These are phyloP conservation scores for Ommatoiulus sabulosus DNA, from an alignment of 2,888 invertebrate genomes.

Conservation along the genomic window DNA sequence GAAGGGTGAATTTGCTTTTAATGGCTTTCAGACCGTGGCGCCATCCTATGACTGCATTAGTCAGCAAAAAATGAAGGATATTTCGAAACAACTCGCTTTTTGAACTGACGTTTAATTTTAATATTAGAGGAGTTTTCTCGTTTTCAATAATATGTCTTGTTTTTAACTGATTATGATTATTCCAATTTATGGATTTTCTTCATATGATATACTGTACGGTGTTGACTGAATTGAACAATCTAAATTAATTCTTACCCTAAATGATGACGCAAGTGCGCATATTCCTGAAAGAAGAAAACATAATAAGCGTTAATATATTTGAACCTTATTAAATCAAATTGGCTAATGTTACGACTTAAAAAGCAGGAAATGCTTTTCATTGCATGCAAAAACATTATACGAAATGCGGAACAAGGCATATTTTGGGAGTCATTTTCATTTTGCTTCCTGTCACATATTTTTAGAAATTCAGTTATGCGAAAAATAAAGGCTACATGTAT, in stretches of 20 bases:
- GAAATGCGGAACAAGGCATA: conserved; percentile 6
- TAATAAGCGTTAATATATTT: too few relatives aligned
- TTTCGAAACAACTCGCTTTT: too few relatives aligned
- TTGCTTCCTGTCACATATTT: not conserved
- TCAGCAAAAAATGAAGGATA: too few relatives aligned
- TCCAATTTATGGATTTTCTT: not conserved
- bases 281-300: not conserved
- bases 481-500: not conserved
- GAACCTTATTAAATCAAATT: not conserved
- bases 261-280: not conserved
- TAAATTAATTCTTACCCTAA: conserved; percentile 15
- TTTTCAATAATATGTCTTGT: too few relatives aligned
- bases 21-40: too few relatives aligned
- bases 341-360: not conserved
- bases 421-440: not conserved
- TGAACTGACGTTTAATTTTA: too few relatives aligned
- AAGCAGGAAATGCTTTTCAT: not conserved
- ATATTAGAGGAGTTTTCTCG: too few relatives aligned
- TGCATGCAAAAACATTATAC: too few relatives aligned
- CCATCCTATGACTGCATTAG: too few relatives aligned
- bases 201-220: not conserved
- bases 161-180: too few relatives aligned
- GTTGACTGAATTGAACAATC: not conserved
- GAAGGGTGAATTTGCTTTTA: too few relatives aligned
- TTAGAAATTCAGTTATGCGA: too few relatives aligned